Base-by-base conservation (phyloP, 1,140 invertebrate genomes). In the Ceratitis capitata region DNA sequence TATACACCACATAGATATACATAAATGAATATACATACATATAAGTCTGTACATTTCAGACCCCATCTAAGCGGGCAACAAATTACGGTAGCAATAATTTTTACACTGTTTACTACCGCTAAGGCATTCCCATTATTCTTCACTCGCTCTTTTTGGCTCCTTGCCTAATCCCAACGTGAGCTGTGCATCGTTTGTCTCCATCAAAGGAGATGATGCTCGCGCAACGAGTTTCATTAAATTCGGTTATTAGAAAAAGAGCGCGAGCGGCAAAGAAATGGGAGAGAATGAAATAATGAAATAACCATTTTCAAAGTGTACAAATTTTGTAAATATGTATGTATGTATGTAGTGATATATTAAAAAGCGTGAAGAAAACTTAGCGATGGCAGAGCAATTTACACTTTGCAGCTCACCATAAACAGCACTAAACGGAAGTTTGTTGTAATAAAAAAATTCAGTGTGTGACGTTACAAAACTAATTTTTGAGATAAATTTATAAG, bases 1-100 rank as follows among this genome's bases (percentile, higher is more conserved):
- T 29, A 64, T 10, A 35, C 29, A 64, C 19, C 49, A 14, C 26
- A 29, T 1, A 61, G 7, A 61, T 26, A 61, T 64, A 23, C 12
- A 10, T 64, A 23, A 2, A 14, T 14, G 32, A 23, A 23, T 61
- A 61, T 26, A 61, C 7, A 7, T 23, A 61, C 56, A 61, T 29
- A 19, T 61, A 26, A n/a, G n/a, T n/a, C 23, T 23, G 23, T 61
- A 32, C 26, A 61, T 29, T 74, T 74, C 7, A 23, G 3, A 45
- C 0, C n/a, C n/a, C 69, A 45, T 78, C 45, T 78, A 23, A 78
- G 23, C 39, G 39, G n/a, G 39, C 69, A 78, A 78, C 69, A 78
- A 78, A 78, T 78, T 45, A 78, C 69, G 39, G 39, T n/a, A 45
- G 69, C 39, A 78, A 78, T 78, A 45, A 78, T 45, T 78, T 78